Evolutionary conservation across 2,797 vertebrate genomes (phyloP).

Genomic region (Tragopan temminckii): DNA sequence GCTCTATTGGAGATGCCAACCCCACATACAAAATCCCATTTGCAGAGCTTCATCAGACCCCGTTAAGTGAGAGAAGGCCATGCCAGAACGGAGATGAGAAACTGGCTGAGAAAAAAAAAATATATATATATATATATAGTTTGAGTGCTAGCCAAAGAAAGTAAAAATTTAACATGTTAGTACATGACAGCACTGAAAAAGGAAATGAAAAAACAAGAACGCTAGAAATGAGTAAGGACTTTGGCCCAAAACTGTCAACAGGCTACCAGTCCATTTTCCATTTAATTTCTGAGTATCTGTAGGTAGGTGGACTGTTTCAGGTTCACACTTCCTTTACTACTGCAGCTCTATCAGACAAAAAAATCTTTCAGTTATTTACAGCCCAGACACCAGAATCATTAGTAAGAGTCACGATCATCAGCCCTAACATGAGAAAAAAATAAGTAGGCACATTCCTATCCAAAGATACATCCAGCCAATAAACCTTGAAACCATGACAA

Average conservation of each 20-base stretch:
- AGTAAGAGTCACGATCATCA: neutral
- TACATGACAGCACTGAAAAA: neutral
- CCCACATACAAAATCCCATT: neutral
- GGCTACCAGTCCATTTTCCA: neutral
- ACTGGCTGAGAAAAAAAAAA: neutral
- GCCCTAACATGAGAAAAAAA: neutral
- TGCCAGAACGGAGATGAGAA: neutral
- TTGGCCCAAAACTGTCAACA: neutral
- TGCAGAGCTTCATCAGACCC: neutral
- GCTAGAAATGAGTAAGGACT: neutral
- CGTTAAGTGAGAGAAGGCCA: neutral
- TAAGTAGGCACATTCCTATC: neutral
- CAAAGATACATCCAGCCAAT: neutral
- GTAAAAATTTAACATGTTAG: neutral
- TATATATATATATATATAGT: neutral
- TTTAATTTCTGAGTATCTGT: neutral
- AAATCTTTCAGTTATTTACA: neutral
- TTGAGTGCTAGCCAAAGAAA: neutral
- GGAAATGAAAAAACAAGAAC: fast-evolving
- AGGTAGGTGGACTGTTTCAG: neutral
- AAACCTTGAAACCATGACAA: neutral
- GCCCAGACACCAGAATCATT: neutral
- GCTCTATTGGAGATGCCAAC: neutral
- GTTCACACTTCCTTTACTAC: neutral
- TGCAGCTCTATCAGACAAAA: neutral